Percentiles rank a stretch among this genome's conserved stretches.
These are phyloP conservation scores for Myotis findleyi DNA, from an alignment of 2,797 vertebrate genomes.

Conservation along the genomic window DNA sequence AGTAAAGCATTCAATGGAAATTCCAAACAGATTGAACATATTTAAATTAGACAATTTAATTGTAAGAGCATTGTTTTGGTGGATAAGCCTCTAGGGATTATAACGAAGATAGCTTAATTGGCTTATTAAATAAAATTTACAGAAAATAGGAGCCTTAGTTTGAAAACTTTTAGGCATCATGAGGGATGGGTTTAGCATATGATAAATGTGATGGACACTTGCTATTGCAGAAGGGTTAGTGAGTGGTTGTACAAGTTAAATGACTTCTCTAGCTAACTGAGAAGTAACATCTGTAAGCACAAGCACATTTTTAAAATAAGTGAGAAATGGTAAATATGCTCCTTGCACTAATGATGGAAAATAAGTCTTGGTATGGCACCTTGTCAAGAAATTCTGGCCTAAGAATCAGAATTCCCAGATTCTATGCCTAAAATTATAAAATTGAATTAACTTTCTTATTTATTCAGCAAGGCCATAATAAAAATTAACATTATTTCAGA, in stretches of 20 bases:
- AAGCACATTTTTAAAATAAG: not conserved
- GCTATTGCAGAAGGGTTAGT: not conserved
- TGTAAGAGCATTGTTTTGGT: slow-evolving; percentile 71
- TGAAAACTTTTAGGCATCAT: not conserved
- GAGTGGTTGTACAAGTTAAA: not conserved
- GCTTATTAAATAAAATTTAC: slow-evolving; percentile 84
- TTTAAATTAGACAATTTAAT: slow-evolving; percentile 82
- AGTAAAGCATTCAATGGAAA: slow-evolving; percentile 78
- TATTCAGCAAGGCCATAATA: not conserved
- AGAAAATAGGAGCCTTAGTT: slow-evolving; percentile 20
- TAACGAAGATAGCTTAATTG: slow-evolving; percentile 78
- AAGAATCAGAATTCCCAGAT: slow-evolving; percentile 9
- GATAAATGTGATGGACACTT: not conserved
- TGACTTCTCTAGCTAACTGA: not conserved
- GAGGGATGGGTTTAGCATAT: not conserved
- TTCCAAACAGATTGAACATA: slow-evolving; percentile 79
- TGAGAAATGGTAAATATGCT: not conserved
- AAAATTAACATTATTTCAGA: not conserved
- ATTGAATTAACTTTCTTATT: slow-evolving; percentile 10
- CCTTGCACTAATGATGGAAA: not conserved
- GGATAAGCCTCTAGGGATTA: slow-evolving; percentile 75
- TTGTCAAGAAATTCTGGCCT: not conserved
- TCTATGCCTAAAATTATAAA: not conserved
- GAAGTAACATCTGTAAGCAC: not conserved
- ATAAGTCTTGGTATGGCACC: not conserved